Base-by-base conservation (phyloP, 2,888 invertebrate species). In the Hypselothyrea guttata region DNA sequence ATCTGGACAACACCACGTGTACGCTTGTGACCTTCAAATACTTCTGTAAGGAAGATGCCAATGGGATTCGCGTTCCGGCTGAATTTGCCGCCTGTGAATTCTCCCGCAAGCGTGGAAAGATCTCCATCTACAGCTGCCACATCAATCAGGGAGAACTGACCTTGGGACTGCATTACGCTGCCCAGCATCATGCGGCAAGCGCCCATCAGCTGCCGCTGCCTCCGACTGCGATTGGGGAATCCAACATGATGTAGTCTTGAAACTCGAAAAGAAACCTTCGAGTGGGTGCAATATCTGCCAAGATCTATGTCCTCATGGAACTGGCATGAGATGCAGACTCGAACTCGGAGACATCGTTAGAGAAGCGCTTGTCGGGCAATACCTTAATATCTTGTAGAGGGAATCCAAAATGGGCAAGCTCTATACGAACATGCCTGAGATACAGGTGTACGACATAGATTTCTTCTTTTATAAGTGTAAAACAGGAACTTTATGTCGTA, bases 71-170 rank as follows among this genome's bases (percentile, higher is more conserved):
- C 71, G 85, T 89, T 11, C 92, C 92, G 0, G 92, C 92, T 0
- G 92, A 92, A 82, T 88, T 92, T 35, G 90, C 91, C 0, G 63
- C 92, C 0, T 88, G 88, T 9, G 87, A 90, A 64, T 92, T 90
- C 71, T 90, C 90, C 0, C 62, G 92, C 0, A 71, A 87, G 37
- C 69, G 90, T 1, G 92, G 92, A 0, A 76, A 91, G 0, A 75
- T 78, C 34, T 90, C 91, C 37, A 76, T 75, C 0, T 89, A 84
- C 30, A 89, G 88, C 56, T 75, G 89, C 1, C 87, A 91, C 5
- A 79, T 92, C 0, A 89, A 90, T 75, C 90, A 90, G 37, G 90
- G 90, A 89, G 74, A 75, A n/a, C 88, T 88, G 73, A 51, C 79
- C 61, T 60, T 88, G 44, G 92, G 92, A 0, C 92, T 90, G 65